Percentiles rank a stretch among this genome's conserved stretches.
Conservation (phyloP, 2,888 invertebrate species). For the Tipula helvola region DNA sequence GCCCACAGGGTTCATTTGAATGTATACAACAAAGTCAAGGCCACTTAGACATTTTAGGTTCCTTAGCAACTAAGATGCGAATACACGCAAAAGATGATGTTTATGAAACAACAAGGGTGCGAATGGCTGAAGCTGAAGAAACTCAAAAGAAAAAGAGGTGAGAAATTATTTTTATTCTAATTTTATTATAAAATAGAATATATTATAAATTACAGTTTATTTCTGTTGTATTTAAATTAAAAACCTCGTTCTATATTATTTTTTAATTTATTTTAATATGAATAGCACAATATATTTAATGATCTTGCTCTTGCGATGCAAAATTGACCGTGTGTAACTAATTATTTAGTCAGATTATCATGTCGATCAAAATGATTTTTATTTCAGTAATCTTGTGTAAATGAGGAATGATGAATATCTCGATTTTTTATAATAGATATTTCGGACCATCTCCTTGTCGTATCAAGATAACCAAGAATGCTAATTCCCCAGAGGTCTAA, state of each 20-base stretch:
- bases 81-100: constrained; percentile 93
- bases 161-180: not conserved
- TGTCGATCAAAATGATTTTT: not conserved
- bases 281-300: not conserved
- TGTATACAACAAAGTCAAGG: constrained; percentile 63
- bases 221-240: not conserved
- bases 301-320: not conserved
- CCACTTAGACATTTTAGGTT: constrained; percentile 71
- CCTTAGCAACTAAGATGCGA: constrained; percentile 76
- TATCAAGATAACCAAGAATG: too few relatives aligned
- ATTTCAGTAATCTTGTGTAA: not conserved
- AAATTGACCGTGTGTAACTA: not conserved
- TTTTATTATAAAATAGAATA: not conserved
- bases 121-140: constrained; percentile 85
- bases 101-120: constrained; percentile 81
- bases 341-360: not conserved
- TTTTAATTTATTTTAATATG: not conserved
- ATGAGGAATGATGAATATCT: too few relatives aligned
- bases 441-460: too few relatives aligned
- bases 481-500: too few relatives aligned
- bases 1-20: constrained; percentile 82
- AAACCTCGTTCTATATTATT: not conserved
- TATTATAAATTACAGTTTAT: too few relatives aligned
- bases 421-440: too few relatives aligned
- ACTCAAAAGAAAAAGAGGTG: constrained; percentile 89